Evolutionary conservation across 2,888 invertebrate genomes (phyloP).

Genomic region (Nomada goodeniana): DNA sequence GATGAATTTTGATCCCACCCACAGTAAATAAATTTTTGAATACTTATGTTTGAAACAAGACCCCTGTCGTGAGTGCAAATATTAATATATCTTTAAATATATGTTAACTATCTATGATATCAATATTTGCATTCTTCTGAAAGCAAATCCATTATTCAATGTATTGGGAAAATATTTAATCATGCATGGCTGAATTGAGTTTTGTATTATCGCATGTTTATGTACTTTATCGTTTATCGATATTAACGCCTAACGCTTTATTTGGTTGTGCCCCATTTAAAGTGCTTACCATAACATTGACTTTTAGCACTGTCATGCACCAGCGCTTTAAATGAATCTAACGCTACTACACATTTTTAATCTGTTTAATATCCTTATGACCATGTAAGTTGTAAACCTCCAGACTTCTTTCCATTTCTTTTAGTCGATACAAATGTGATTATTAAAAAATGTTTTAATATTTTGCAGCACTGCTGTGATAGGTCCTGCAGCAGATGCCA

Average conservation of each 20-base stretch:
- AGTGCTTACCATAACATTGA: neutral
- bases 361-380: neutral
- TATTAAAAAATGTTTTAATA: constrained; percentile 48
- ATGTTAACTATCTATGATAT: neutral
- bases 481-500: constrained; percentile 80
- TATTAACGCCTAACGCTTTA: neutral
- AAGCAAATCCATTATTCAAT: neutral
- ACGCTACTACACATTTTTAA: neutral
- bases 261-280: neutral
- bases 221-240: constrained; percentile 8
- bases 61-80: neutral
- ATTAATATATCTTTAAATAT: neutral
- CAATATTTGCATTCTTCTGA: neutral
- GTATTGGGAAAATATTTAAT: neutral
- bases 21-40: neutral
- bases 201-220: constrained; percentile 41
- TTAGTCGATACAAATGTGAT: neutral
- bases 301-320: neutral
- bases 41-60: neutral
- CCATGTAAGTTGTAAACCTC: neutral
- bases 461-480: constrained; percentile 83
- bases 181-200: constrained; percentile 16
- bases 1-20: neutral
- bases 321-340: neutral
- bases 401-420: neutral